These are phyloP conservation scores for Sicus ferrugineus DNA, from an alignment of 2,888 invertebrate genomes.

Conservation along the genomic window DNA sequence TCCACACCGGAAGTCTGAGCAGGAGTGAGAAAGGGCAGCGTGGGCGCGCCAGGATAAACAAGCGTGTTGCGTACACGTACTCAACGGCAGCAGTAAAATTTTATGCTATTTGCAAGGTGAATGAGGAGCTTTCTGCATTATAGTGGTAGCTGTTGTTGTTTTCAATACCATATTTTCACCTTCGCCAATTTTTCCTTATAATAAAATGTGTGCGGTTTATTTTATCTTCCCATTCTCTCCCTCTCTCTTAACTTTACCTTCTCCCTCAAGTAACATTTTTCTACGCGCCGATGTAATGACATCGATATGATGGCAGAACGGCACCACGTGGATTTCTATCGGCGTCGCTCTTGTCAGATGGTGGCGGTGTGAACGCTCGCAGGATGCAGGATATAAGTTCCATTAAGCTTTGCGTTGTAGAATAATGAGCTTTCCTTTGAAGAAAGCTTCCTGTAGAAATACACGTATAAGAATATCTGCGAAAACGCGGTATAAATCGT, in stretches of 20 bases:
- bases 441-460: too few relatives aligned
- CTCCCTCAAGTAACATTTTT: constrained; percentile 23
- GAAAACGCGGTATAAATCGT: too few relatives aligned
- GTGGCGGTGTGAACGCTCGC: too few relatives aligned
- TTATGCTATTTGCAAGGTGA: constrained; percentile 8
- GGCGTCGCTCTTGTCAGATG: too few relatives aligned
- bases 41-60: neutral
- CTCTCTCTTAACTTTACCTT: neutral
- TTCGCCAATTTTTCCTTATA: constrained; percentile 11
- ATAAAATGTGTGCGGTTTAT: neutral
- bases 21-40: neutral
- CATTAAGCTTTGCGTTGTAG: too few relatives aligned
- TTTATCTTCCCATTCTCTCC: neutral
- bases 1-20: too few relatives aligned
- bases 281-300: constrained; percentile 21
- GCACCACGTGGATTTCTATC: constrained; percentile 23
- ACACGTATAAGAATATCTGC: too few relatives aligned
- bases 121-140: neutral
- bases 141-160: constrained; percentile 11
- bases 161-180: constrained; percentile 21
- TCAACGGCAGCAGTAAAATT: neutral
- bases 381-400: too few relatives aligned
- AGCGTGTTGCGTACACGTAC: neutral
- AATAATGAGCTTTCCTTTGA: too few relatives aligned
- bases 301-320: constrained; percentile 23